Base-by-base conservation (phyloP, 1,140 invertebrate genomes). In the Conopomorpha cramerella region DNA sequence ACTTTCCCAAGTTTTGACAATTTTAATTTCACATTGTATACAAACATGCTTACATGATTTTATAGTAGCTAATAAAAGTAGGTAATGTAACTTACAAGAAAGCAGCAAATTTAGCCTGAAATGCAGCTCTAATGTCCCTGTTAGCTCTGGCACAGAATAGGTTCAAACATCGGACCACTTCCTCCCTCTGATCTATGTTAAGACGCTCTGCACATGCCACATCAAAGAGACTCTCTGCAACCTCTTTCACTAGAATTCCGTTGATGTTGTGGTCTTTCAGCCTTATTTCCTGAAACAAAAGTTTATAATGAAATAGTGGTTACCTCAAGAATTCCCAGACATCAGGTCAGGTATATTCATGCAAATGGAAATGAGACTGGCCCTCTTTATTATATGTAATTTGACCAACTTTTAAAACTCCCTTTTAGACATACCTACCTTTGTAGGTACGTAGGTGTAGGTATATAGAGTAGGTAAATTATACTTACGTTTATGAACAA, bases 71-170 rank as follows among this genome's bases (percentile, higher is more conserved):
- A n/a, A n/a, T n/a, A n/a, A n/a, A n/a, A n/a, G n/a, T n/a, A 19
- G 36, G 18, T n/a, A 17, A 34, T 26, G 12, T 2, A 16, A 51
- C 65, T 64, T 49, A 70, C 65, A 66, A 66, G 34, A 61, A 65
- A 3, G 17, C 11, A 8, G 48, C 49, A 33, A 67, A 40, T 10
- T 53, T 46, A 7, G 42, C 42, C 19, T 43, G 52, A 8, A 61
- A 29, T 3, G 42, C 43, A 27, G 53, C 38, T 46, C 65, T 47
- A 10, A 61, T 45, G 16, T 58, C 52, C 3, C 61, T 45, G 34
- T 48, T 58, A 8, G 49, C 51, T 3, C 55, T 49, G 0, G 49
- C 51, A 23, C 55, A 51, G 16, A 48, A 55, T 10, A 45, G 28
- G 14, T 67, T 71, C 4, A 71, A 46, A 3, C 46, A 47, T 18